Evolutionary conservation across 92 coral and sea anemone species (phyloP), one percentile per base, ranked within the genome.

Genomic region (Epizoanthus ramosus): DNA sequence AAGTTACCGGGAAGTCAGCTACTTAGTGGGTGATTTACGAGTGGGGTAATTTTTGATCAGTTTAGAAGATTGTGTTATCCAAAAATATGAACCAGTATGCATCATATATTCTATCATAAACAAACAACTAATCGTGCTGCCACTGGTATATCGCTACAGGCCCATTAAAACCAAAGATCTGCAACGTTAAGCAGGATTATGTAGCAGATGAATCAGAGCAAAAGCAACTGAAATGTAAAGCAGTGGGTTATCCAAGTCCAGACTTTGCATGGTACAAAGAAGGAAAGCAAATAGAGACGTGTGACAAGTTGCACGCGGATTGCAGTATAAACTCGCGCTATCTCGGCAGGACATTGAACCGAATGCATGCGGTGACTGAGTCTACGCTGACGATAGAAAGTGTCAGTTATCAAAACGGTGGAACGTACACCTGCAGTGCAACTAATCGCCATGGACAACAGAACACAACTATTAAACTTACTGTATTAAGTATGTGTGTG

Each of bases 231-330:
- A 28, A 28, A 28, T 28, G 31, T 28, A 28, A 60, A 7, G 83
- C 92, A 7, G 17, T 58, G 3, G 89, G 83, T 1, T 33, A 84
- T 17, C 92, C 92, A 0, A 73, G 43, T 6, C 86, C 89, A 12
- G 39, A 37, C 15, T 22, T 80, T 12, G 63, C 28, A 13, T 89
- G 92, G 92, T 81, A 71, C 39, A 89, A 85, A 58, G 74, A 85
- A 37, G 89, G 83, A 13, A 71, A 57, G 57, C 61, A 82, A 68
- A 4, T 87, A 45, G 39, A 10, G 15, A 4, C 25, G 2, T 85
- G 89, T 43, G 5, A 56, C 35, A 12, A 15, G 17, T 16, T 2
- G 17, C 0, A 14, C 17, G 19, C 23, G 21, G 37, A 23, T 68
- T 72, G 80, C 17, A 39, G 35, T n/a, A 18, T 47, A 5, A 21